phyloP scores from a whole-genome alignment of 2,888 invertebrate genomes.

The Hoplodrina blanda region DNA sequence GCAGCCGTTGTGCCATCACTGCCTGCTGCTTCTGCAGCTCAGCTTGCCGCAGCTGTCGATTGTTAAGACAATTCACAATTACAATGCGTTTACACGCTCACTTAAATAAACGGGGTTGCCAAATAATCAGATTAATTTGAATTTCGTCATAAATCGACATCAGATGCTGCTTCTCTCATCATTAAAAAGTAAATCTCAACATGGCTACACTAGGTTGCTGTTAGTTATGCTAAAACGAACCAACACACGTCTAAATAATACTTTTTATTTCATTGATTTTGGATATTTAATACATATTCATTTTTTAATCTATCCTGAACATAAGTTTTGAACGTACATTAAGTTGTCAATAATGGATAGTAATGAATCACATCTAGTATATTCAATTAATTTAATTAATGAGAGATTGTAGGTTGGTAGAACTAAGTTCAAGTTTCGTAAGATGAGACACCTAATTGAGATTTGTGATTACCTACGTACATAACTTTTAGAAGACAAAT shows the following conservation, averaged over 20 bases:
- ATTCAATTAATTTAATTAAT: too few relatives aligned
- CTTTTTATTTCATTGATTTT: too few relatives aligned
- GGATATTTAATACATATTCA: too few relatives aligned
- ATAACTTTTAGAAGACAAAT: neutral
- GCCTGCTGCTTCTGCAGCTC: constrained; percentile 80
- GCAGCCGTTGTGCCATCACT: constrained; percentile 54
- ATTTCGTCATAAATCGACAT: neutral
- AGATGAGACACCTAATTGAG: neutral
- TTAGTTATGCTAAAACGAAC: too few relatives aligned
- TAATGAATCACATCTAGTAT: too few relatives aligned
- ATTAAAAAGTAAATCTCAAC: neutral
- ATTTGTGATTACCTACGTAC: neutral
- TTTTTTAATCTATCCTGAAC: too few relatives aligned
- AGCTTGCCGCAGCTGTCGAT: constrained; percentile 78
- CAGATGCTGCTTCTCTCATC: constrained; percentile 53
- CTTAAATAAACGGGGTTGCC: neutral
- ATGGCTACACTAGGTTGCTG: neutral
- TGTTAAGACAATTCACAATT: neutral
- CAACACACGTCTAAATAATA: too few relatives aligned
- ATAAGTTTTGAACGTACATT: too few relatives aligned
- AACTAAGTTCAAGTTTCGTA: too few relatives aligned
- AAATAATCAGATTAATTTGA: too few relatives aligned
- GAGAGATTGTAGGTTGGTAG: too few relatives aligned
- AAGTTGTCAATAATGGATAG: too few relatives aligned
- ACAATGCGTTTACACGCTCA: neutral